Percentiles rank a stretch among this genome's conserved stretches.
phyloP scores from a whole-genome alignment of 92 coral and sea anemone species.

The Chrysogorgia sp. region DNA sequence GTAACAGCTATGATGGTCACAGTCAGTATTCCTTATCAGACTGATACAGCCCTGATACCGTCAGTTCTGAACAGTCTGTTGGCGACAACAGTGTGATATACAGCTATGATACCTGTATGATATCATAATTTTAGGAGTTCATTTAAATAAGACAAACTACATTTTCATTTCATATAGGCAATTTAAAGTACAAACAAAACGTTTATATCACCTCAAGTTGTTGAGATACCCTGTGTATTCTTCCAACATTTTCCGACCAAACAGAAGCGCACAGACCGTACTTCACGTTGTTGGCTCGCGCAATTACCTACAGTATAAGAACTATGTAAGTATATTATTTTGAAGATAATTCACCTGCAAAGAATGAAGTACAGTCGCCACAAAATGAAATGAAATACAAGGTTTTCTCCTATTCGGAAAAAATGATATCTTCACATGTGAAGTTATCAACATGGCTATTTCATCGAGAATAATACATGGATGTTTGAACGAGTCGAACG shows the following conservation, averaged over 20 bases:
- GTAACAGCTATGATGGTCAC: too few relatives aligned
- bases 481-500: too few relatives aligned
- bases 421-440: not conserved
- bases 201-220: constrained; percentile 61
- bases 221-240: constrained; percentile 78
- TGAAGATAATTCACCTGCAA: not conserved
- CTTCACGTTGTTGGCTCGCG: constrained; percentile 80
- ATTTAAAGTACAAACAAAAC: not conserved
- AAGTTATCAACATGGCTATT: not conserved
- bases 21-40: too few relatives aligned
- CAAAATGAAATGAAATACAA: not conserved
- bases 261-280: constrained; percentile 76
- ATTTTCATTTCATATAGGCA: not conserved
- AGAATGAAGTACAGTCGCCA: too few relatives aligned
- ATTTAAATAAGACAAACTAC: too few relatives aligned
- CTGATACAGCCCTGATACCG: too few relatives aligned
- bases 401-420: not conserved
- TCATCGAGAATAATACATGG: not conserved
- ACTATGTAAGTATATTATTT: not conserved
- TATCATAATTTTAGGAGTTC: constrained; percentile 13
- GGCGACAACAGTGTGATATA: too few relatives aligned
- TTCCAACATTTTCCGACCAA: constrained; percentile 74
- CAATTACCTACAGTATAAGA: constrained; percentile 59
- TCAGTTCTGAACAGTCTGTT: too few relatives aligned
- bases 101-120: too few relatives aligned